A percentile compares a stretch with the other conserved stretches of the same genome.
Evolutionary conservation across 2,113 vertebrate species (phyloP).

Genomic region (Terrapene triunguis): DNA sequence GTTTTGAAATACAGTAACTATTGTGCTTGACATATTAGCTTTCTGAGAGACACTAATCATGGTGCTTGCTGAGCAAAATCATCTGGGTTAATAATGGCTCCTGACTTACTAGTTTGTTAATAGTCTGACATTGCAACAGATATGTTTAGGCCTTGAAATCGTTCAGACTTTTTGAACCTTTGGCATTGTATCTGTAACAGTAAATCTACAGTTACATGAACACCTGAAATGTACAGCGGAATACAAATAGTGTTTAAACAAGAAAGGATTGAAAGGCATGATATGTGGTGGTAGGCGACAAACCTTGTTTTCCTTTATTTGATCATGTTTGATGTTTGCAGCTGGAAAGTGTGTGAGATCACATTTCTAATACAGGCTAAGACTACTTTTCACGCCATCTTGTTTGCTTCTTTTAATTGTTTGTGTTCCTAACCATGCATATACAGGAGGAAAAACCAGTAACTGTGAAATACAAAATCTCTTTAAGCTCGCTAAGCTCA

Average conservation of each 20-base stretch:
- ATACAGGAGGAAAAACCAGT: neutral
- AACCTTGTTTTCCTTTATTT: neutral
- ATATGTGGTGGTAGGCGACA: neutral
- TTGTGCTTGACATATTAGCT: accelerated
- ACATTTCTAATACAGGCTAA: neutral
- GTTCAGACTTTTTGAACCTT: neutral
- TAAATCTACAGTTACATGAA: neutral
- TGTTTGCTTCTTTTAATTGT: neutral
- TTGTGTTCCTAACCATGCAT: accelerated
- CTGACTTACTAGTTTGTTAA: neutral
- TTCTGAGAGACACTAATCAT: neutral
- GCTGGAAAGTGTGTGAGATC: neutral
- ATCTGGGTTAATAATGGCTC: neutral
- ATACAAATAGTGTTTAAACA: neutral
- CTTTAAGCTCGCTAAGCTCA: neutral
- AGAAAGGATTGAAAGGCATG: neutral
- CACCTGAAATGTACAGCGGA: neutral
- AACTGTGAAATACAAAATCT: neutral
- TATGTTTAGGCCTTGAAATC: neutral
- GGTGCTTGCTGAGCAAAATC: neutral
- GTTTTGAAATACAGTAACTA: neutral
- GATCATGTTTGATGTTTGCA: neutral
- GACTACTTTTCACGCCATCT: accelerated
- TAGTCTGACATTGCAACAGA: neutral
- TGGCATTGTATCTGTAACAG: neutral